Base-by-base conservation (phyloP, 2,888 invertebrate genomes). In the Tiphia femorata region DNA sequence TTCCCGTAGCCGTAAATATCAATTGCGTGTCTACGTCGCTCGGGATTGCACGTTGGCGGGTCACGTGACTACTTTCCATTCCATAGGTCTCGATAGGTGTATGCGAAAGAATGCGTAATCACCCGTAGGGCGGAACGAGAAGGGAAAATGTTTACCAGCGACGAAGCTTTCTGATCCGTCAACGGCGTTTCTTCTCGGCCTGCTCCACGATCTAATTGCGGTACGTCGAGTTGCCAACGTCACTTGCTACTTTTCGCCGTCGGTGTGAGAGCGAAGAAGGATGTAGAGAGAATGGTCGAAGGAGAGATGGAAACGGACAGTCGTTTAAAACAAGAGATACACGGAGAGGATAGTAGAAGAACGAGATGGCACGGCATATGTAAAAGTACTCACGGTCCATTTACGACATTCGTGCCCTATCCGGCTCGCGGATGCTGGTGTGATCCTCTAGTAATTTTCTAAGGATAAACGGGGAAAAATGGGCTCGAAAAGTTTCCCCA, bases 401-500 rank as follows among this genome's bases (percentile, higher is more conserved):
- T 23, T 23, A 20, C n/a, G n/a, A 42, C 42, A 20, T 20, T 17
- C 17, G 38, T 20, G 38, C 19, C 38, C 10, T 16, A n/a, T 20
- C 38, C 33, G 33, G 12, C 14, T 33, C 33, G 33, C 3, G 27
- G 27, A 5, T 5, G 27, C n/a, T 16, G 38, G 17, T 17, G 12
- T 23, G 42, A 23, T 42, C 25, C 14, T 27, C 3, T 23, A n/a
- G 42, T 42, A 42, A 42, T 42, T 42, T 42, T 20, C 25, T 20
- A 20, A 38, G 38, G 46, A 35, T 35, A 21, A 42, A 20, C 14
- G 42, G 16, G 2, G 41, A 57, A 64, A 62, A 55, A 46, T 55
- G 61, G 58, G 57, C 66, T 60, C 46, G 47, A 58, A 48, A 63
- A 61, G 58, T 61, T 61, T 66, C 47, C 48, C 60, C 49, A 61